phyloP scores from a whole-genome alignment of 2,797 vertebrate genomes.

The Vultur gryphus region DNA sequence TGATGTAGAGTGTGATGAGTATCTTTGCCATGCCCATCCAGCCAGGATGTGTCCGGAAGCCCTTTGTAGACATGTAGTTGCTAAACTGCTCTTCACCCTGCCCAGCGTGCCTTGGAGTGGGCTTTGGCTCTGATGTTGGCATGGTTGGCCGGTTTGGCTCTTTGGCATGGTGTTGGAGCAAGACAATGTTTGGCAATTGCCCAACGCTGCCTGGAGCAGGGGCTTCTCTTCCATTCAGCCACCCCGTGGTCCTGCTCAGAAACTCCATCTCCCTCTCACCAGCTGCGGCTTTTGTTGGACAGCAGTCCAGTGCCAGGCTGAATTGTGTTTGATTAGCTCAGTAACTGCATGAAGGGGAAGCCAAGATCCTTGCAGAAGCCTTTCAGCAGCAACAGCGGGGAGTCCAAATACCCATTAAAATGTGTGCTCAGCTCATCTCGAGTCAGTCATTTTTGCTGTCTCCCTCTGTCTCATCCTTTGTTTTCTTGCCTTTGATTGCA shows the following conservation, averaged over 20 bases:
- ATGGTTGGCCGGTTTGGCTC: neutral
- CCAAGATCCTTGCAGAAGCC: constrained; percentile 18
- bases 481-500: constrained; percentile 14
- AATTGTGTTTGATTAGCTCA: constrained; percentile 31
- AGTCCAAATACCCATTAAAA: constrained; percentile 50
- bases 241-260: neutral
- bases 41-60: neutral
- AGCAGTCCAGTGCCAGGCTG: neutral
- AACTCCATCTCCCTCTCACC: neutral
- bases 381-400: constrained; percentile 33
- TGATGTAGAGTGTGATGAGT: neutral
- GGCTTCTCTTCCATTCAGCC: neutral
- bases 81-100: neutral
- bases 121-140: neutral
- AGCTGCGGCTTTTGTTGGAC: neutral
- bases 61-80: neutral
- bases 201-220: neutral
- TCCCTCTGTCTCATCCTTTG: neutral
- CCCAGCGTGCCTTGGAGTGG: neutral
- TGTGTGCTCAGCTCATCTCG: neutral
- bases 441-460: neutral
- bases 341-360: constrained; percentile 4
- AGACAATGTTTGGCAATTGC: neutral
- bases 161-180: neutral
- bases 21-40: neutral